Evolutionary conservation across 2,113 vertebrate genomes (phyloP), one percentile per base, ranked within the genome.

Genomic region (Dunckerocampus dactyliophorus): DNA sequence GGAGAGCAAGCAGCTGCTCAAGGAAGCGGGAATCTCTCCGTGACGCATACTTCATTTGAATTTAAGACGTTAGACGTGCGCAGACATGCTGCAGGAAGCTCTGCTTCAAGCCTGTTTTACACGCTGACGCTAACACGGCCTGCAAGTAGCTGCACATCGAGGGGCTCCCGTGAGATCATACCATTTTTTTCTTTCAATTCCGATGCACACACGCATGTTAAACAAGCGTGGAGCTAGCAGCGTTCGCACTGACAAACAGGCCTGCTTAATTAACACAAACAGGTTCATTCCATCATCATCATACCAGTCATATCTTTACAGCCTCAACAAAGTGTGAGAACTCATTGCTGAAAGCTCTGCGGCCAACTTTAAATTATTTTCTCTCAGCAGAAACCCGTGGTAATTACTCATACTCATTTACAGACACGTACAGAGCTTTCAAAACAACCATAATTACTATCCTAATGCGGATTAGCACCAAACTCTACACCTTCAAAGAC

Each of bases 131-230:
- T 77, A 71, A 5, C 67, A 67, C 69, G 74, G 74, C 57, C 68
- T 75, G 76, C 82, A 83, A 82, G 87, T 87, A 75, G 77, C 82
- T 85, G 81, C 87, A 86, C 74, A 87, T 85, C 66, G 6, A 50
- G 66, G 13, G 58, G 63, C 62, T 61, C 43, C 24, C 54, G 47
- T 49, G 31, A 47, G 45, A 60, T 46, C 34, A 8, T 42, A 3
- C 1, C 5, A 20, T 21, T 43, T 42, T 34, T 31, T 3, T 3
- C 6, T 43, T 43, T 14, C 3, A 39, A 11, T 43, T 43, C 39
- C 39, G 42, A 21, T 9, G 1, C 31, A 56, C 11, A 13, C 9
- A 15, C 12, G 12, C 19, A 3, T 19, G 34, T 13, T 19, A 20
- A 19, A 17, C 53, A 4, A 19, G 37, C 37, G 9, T 3, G 15